Conservation (phyloP, 2,113 vertebrate genomes). For the Chaetorhynchus papuensis region DNA sequence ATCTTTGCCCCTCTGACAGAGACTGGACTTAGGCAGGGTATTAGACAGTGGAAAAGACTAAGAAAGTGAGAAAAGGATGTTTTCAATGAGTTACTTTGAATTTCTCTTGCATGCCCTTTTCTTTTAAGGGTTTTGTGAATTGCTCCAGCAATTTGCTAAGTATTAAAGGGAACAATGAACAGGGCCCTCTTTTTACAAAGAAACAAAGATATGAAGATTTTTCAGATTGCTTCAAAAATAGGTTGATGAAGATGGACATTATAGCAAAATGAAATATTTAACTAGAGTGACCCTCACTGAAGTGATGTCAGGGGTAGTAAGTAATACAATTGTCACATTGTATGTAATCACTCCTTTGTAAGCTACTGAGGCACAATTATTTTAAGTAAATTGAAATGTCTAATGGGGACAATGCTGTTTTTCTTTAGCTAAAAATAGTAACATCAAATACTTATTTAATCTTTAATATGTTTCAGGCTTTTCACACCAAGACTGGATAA, state of each 20-base stretch:
- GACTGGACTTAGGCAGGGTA: background rate
- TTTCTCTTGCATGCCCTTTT: background rate
- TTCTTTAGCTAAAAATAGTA: conserved; percentile 19
- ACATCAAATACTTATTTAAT: background rate
- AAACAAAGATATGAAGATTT: conserved; percentile 35
- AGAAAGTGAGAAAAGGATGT: conserved; percentile 9
- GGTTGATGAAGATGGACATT: conserved; percentile 49
- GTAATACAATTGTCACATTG: conserved; percentile 47
- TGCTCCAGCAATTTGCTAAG: conserved; percentile 21
- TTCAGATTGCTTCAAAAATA: conserved; percentile 34
- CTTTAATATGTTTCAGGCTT: background rate
- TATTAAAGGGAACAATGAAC: conserved; percentile 33
- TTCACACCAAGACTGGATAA: background rate
- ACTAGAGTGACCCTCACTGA: conserved; percentile 42
- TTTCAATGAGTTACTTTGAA: conserved; percentile 7
- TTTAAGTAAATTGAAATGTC: conserved; percentile 36
- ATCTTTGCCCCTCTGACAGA: background rate
- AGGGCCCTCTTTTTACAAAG: conserved; percentile 5
- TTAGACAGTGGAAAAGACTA: background rate
- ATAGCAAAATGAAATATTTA: conserved; percentile 54
- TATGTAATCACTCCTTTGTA: conserved; percentile 47
- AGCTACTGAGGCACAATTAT: conserved; percentile 35
- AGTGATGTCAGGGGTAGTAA: conserved; percentile 53
- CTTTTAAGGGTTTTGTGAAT: conserved; percentile 6
- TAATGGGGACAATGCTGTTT: background rate